A percentile compares a stretch with the other conserved stretches of the same genome.
Conservation (phyloP, 1,140 invertebrate genomes). For the Campoletis sonorensis region DNA sequence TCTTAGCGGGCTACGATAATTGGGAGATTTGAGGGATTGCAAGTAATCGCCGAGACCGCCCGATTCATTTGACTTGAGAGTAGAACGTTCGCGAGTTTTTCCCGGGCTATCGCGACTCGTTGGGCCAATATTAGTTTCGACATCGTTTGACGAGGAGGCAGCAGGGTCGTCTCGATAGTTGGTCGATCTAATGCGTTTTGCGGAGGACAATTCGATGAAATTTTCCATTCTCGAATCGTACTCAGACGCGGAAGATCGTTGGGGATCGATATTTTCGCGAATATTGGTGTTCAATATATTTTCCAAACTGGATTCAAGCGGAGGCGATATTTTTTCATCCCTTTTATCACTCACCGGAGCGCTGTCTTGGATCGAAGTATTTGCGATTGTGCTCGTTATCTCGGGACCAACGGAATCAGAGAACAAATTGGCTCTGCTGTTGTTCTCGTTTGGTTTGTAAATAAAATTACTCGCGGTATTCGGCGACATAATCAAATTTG, state of each 20-base stretch:
- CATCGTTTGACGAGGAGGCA: not conserved
- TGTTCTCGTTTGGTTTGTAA: conserved; percentile 61
- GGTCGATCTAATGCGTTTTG: not conserved
- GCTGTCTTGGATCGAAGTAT: not conserved
- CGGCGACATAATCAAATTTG: conserved; percentile 60
- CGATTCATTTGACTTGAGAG: conserved; percentile 45
- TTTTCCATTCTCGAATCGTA: conserved; percentile 20
- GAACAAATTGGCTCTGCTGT: conserved; percentile 66
- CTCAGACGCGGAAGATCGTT: not conserved
- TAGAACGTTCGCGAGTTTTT: conserved; percentile 21
- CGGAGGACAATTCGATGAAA: conserved; percentile 34
- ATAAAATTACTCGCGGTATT: conserved; percentile 70
- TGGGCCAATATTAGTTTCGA: conserved; percentile 26
- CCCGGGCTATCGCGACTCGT: conserved; percentile 47
- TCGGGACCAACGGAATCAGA: conserved; percentile 52
- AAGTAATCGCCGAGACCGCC: conserved; percentile 68
- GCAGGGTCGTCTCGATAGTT: not conserved
- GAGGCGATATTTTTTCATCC: conserved; percentile 20
- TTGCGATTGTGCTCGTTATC: conserved; percentile 32
- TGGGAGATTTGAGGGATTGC: conserved; percentile 60
- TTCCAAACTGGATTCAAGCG: conserved; percentile 62
- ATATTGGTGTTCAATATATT: conserved; percentile 59
- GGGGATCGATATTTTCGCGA: not conserved
- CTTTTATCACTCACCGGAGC: conserved; percentile 31
- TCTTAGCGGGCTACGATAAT: conserved; percentile 49